Evolutionary conservation across 2,113 vertebrate species (phyloP).

Genomic region (Falco punctatus): DNA sequence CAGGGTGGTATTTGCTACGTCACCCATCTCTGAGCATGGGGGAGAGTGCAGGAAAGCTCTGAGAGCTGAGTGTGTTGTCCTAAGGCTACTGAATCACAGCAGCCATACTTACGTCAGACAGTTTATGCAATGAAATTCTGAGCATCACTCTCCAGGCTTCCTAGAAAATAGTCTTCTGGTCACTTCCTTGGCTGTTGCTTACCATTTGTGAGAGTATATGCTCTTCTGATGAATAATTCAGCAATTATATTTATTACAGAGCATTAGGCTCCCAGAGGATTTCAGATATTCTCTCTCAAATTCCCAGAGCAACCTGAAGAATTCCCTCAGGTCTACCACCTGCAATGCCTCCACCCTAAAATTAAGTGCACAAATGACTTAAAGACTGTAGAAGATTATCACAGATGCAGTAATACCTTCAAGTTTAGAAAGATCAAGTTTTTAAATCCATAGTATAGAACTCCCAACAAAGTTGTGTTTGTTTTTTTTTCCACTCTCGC

Average conservation of each 20-base stretch:
- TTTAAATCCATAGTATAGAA: neutral
- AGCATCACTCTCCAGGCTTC: neutral
- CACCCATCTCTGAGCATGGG: neutral
- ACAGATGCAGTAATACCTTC: neutral
- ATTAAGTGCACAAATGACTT: neutral
- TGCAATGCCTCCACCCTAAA: neutral
- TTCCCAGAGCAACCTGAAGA: neutral
- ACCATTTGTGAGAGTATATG: neutral
- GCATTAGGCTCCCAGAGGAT: neutral
- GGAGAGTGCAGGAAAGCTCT: neutral
- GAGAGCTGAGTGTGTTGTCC: neutral
- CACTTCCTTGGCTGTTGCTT: neutral
- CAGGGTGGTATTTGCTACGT: neutral
- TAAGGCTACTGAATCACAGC: neutral
- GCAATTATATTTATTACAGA: neutral
- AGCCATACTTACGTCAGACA: neutral
- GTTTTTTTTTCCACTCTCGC: neutral
- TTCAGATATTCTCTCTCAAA: neutral
- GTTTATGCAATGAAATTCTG: neutral
- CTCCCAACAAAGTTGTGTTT: accelerated
- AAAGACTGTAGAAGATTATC: neutral
- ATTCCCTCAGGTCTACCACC: neutral
- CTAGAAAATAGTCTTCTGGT: neutral
- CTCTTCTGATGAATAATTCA: conserved; percentile 25
- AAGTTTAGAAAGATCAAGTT: neutral